Conservation (phyloP, 2,113 vertebrate genomes). For the Equus przewalskii region DNA sequence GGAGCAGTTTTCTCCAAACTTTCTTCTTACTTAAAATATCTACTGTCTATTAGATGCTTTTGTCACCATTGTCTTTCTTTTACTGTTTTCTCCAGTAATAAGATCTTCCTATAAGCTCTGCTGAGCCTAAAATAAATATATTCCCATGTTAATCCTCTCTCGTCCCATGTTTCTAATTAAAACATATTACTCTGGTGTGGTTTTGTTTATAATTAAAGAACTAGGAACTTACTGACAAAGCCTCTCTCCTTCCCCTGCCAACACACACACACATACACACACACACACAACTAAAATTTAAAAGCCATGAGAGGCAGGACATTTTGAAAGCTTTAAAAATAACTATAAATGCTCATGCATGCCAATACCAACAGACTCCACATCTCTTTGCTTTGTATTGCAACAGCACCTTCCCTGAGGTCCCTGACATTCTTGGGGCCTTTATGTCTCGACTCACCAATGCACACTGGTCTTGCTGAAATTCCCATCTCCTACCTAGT, state of each 20-base stretch:
- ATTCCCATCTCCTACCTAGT: neutral
- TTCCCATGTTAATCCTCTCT: constrained; percentile 9
- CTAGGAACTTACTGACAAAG: constrained; percentile 12
- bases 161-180: constrained; percentile 30
- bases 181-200: neutral
- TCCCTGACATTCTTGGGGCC: constrained; percentile 36
- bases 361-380: neutral
- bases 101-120: neutral
- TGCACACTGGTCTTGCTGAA: neutral
- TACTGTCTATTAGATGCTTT: neutral
- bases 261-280: neutral
- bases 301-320: neutral
- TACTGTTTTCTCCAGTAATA: neutral
- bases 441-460: neutral
- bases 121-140: constrained; percentile 32
- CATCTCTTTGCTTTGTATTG: neutral
- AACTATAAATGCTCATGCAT: neutral
- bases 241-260: neutral
- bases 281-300: neutral
- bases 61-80: neutral
- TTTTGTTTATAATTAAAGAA: constrained; percentile 12
- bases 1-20: constrained; percentile 11
- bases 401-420: neutral
- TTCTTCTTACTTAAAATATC: constrained; percentile 2
- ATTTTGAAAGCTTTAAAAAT: constrained; percentile 40